phyloP scores from a whole-genome alignment of 2,888 invertebrate genomes.

The Dryobotodes eremita region DNA sequence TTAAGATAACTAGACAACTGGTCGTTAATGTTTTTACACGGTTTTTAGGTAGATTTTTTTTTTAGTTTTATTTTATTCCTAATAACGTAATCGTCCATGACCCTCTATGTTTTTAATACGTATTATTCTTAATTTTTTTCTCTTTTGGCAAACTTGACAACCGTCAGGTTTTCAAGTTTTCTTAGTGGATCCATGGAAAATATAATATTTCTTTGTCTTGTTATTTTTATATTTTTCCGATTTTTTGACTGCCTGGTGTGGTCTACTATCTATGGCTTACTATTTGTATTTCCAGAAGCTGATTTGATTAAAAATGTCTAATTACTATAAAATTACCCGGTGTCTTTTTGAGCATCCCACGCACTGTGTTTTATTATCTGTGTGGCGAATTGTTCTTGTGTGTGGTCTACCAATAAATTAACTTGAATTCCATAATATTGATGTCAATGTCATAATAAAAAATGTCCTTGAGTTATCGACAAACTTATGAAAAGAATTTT shows the following conservation, averaged over 20 bases:
- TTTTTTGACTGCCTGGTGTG: not conserved
- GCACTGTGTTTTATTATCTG: slow-evolving; percentile 36
- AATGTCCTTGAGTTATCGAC: slow-evolving; percentile 2
- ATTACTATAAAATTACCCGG: not conserved
- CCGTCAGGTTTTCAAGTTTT: too few species aligned
- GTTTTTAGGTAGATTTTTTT: not conserved
- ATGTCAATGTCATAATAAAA: slow-evolving; percentile 32
- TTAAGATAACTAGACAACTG: not conserved
- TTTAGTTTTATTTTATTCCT: too few species aligned
- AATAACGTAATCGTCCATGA: not conserved
- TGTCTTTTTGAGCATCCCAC: slow-evolving; percentile 28
- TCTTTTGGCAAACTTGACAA: too few species aligned
- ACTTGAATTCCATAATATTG: slow-evolving; percentile 23
- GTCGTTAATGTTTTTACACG: not conserved
- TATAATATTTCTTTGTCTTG: not conserved
- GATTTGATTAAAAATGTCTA: slow-evolving; percentile 7
- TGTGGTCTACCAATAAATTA: slow-evolving; percentile 45
- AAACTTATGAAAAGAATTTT: not conserved
- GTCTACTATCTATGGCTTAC: not conserved
- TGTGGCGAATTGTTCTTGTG: slow-evolving; percentile 19
- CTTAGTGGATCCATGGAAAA: not conserved
- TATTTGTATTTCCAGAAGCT: not conserved
- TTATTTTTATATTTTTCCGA: too few species aligned
- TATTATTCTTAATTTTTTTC: too few species aligned
- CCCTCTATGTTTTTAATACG: not conserved